Evolutionary conservation across 2,888 invertebrate genomes (phyloP).

Genomic region (Agrochola macilenta): DNA sequence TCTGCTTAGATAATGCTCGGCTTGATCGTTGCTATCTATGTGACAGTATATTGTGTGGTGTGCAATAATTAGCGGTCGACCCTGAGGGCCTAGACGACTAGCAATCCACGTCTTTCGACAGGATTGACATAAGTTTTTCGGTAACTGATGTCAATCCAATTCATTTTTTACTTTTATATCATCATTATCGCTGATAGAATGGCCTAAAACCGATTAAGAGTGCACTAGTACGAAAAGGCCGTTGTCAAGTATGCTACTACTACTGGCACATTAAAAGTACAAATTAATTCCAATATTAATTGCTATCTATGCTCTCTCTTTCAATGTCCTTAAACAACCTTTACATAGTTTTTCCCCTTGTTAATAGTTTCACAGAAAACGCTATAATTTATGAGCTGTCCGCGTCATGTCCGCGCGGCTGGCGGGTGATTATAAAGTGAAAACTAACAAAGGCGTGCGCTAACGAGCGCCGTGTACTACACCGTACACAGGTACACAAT

Average conservation of each 20-base stretch:
- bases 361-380: conserved; percentile 18
- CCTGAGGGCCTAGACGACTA: too few relatives aligned
- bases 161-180: too few relatives aligned
- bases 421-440: conserved; percentile 48
- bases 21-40: too few relatives aligned
- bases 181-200: too few relatives aligned
- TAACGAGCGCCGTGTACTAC: conserved; percentile 47
- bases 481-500: background rate
- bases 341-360: conserved; percentile 15
- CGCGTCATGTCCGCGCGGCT: conserved; percentile 24
- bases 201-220: too few relatives aligned
- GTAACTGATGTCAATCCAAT: too few relatives aligned
- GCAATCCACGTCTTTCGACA: too few relatives aligned
- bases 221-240: too few relatives aligned
- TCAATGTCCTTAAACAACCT: background rate
- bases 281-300: background rate
- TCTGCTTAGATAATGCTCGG: too few relatives aligned
- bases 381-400: conserved; percentile 22
- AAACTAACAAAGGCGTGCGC: conserved; percentile 56
- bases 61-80: too few relatives aligned
- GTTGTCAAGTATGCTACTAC: background rate
- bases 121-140: too few relatives aligned
- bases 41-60: too few relatives aligned
- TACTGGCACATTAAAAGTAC: background rate
- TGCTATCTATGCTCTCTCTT: background rate